Evolutionary conservation across 2,888 invertebrate genomes (phyloP).

Genomic region (Rhyacophila evoluta): DNA sequence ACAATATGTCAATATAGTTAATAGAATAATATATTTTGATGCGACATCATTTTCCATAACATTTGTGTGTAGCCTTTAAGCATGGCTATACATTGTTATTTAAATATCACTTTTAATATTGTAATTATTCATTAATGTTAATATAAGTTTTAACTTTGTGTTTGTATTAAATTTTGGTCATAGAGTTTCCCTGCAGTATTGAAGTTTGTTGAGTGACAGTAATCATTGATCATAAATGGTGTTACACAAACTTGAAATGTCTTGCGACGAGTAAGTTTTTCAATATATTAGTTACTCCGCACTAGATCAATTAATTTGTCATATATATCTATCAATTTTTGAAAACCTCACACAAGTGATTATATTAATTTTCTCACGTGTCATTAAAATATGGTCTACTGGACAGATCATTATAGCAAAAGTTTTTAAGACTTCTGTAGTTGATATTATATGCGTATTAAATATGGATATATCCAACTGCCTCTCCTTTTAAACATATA

Average conservation of each 20-base stretch:
- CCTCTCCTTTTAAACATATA: too few relatives aligned
- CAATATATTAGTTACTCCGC: background rate
- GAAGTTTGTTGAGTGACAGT: background rate
- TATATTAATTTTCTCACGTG: too few relatives aligned
- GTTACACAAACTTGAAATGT: background rate
- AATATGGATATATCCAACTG: too few relatives aligned
- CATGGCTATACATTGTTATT: background rate
- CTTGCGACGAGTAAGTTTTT: slow-evolving; percentile 5
- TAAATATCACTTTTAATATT: background rate
- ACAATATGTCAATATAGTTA: slow-evolving; percentile 17
- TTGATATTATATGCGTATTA: too few relatives aligned
- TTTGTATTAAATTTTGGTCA: background rate
- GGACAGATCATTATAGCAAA: too few relatives aligned
- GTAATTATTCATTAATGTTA: background rate
- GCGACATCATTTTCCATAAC: background rate
- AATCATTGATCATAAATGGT: background rate
- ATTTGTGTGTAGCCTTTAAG: background rate
- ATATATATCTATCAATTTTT: too few relatives aligned
- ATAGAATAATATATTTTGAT: background rate
- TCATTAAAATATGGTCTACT: too few relatives aligned
- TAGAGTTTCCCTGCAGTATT: background rate
- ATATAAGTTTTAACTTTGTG: background rate
- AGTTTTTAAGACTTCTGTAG: too few relatives aligned
- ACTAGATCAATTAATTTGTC: too few relatives aligned
- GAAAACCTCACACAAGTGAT: too few relatives aligned